phyloP scores from a whole-genome alignment of 2,888 invertebrate species.

The Stegophylla sp. region DNA sequence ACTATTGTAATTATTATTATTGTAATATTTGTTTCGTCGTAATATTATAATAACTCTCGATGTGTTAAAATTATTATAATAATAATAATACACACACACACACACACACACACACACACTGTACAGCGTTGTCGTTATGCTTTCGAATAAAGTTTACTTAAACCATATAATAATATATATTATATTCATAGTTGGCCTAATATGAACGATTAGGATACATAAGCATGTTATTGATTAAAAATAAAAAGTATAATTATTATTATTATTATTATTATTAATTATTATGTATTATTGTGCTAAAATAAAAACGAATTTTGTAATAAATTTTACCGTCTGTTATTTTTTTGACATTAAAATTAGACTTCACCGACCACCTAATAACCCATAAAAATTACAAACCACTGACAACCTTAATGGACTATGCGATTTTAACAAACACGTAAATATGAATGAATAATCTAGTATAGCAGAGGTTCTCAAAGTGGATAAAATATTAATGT shows the following conservation, averaged over 20 bases:
- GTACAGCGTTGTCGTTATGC: slow-evolving; percentile 45
- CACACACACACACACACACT: slow-evolving; percentile 1
- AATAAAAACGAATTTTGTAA: slow-evolving; percentile 40
- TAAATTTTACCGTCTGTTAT: not conserved
- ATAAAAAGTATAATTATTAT: slow-evolving; percentile 2
- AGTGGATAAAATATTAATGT: no score
- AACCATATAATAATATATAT: not conserved
- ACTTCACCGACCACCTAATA: no score
- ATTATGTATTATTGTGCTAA: slow-evolving; percentile 27
- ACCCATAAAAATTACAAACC: no score
- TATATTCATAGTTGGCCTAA: slow-evolving; percentile 27
- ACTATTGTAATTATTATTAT: not conserved
- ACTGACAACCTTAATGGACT: no score
- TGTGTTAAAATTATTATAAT: no score
- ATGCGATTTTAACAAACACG: no score
- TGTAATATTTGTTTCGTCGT: slow-evolving; percentile 10
- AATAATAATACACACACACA: not conserved
- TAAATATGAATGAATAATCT: no score
- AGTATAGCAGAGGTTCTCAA: no score
- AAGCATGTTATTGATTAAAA: not conserved
- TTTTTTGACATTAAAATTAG: no score
- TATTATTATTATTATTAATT: not conserved
- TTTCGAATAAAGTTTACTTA: slow-evolving; percentile 28
- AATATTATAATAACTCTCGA: not conserved
- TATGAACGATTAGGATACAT: slow-evolving; percentile 2